Base-by-base conservation (phyloP, 2,797 vertebrate genomes). In the Pipistrellus kuhlii region DNA sequence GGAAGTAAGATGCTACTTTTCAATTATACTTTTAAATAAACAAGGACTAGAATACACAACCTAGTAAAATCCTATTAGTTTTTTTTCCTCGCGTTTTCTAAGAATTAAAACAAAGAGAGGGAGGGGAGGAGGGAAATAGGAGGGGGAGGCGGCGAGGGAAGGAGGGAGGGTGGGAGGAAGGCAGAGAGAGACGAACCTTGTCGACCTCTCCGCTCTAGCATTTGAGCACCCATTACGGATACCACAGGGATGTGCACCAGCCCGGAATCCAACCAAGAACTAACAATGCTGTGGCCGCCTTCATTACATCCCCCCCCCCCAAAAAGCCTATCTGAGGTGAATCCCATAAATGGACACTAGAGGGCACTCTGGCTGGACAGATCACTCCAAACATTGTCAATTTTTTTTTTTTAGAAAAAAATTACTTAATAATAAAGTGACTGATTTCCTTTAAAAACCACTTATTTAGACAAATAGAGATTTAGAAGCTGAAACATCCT, bases 391-490 rank as follows among this genome's bases (percentile, higher is more conserved):
- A 97, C 51, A 93, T 73, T 51, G 95, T 76, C 75, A 86, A 77
- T 91, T 72, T 2, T 64, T 64, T 59, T 38, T 75, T 73, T 91
- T 90, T 53, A 1, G 1, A 25, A 96, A 97, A 97, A 96, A 85
- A 92, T 82, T 71, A 84, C 93, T 96, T 94, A 95, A 82, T 97
- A 98, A 97, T 88, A 97, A 95, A 86, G 92, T 96, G 90, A 94
- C 89, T 94, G 25, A 96, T 96, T 95, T 97, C 38, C 21, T 96
- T 96, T 91, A 91, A 95, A 97, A 97, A 96, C 95, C 96, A 96
- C 95, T 97, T 96, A 97, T 97, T 97, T 96, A 97, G 94, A 97
- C 94, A 97, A 97, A 96, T 18, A 95, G 95, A 93, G 71, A 88
- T 78, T 73, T 46, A 95, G 88, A 94, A 90, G 95, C 92, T 92